These are phyloP conservation scores for Drosophila antonietae DNA, from an alignment of 2,888 invertebrate genomes.

Conservation along the genomic window DNA sequence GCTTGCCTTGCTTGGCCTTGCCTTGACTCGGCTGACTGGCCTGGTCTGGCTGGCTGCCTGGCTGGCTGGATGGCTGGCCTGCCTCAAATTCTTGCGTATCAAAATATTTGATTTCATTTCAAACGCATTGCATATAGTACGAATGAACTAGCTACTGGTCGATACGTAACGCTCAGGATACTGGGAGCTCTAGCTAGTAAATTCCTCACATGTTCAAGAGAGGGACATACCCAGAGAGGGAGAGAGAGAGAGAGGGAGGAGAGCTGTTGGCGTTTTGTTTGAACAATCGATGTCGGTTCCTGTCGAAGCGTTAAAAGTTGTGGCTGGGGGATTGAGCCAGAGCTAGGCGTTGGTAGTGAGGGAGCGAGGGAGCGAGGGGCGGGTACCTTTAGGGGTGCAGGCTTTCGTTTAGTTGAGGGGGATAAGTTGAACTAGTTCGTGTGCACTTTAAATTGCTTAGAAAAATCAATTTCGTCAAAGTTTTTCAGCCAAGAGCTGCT, in stretches of 20 bases:
- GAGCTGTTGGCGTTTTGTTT: constrained; percentile 2
- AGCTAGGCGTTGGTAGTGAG: no score
- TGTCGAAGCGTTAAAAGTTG: constrained; percentile 22
- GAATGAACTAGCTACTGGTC: constrained; percentile 9
- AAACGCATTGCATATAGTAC: constrained; percentile 46
- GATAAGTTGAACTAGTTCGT: constrained; percentile 12
- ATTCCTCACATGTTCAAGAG: constrained; percentile 38
- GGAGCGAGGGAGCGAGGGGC: neutral
- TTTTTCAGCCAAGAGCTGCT: constrained; percentile 48
- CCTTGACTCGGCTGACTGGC: neutral
- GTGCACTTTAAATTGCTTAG: constrained; percentile 79
- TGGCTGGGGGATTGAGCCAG: neutral
- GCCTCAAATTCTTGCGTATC: constrained; percentile 63
- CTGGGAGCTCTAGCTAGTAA: constrained; percentile 19
- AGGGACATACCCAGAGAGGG: neutral
- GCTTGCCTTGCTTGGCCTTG: neutral
- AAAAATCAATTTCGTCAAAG: constrained; percentile 80
- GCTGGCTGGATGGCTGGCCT: neutral
- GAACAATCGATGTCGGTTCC: constrained; percentile 13
- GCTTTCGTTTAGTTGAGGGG: neutral
- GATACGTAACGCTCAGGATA: constrained; percentile 4
- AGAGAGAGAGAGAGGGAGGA: neutral
- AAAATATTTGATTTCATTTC: constrained; percentile 77
- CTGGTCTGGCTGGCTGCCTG: neutral
- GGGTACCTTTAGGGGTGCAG: neutral